Evolutionary conservation across 1,140 invertebrate species (phyloP), one percentile per base, ranked within the genome.

Genomic region (Aleiodes sp.): DNA sequence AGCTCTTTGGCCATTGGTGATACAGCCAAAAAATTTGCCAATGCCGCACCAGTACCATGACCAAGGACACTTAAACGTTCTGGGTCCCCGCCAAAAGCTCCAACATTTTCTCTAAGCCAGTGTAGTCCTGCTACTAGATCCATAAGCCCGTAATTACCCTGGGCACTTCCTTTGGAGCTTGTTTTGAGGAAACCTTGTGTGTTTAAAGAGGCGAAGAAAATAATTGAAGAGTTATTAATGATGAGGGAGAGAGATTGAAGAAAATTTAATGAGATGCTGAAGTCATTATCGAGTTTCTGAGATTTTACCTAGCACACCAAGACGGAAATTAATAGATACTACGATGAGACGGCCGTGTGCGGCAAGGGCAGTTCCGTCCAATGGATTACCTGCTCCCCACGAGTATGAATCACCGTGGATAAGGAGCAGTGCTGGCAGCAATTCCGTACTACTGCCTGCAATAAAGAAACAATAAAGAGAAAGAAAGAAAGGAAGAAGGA

Each of bases 301-400:
- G 46, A 19, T 35, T 39, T 59, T 87, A 96, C 97, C 97, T 81
- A 99, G 89, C 75, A 98, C 92, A 67, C 97, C 98, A 66, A 99
- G 91, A 76, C 98, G 91, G 89, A 98, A 99, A 89, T 99, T 99
- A 80, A 99, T 93, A 75, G 96, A 97, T 80, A 99, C 94, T 70
- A 99, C 96, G 79, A 99, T 94, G 78, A 99, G 91, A 80, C 95
- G 92, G 68, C 96, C 94, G 77, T 94, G 92, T 67, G 94, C 93
- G 65, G 96, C 94, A 56, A 99, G 87, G 26, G 96, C 92, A 64
- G 94, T 96, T 65, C 96, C 96, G 84, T 98, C 96, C 83, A 98
- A 96, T 4, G 95, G 91, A 87, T 97, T 97, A 57, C 96, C 96
- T 9, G 95, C 93, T 82, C 95, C 96, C 92, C 95, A 97, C 77